These are phyloP conservation scores for Trisateles emortualis DNA, from an alignment of 2,888 invertebrate species.

Conservation along the genomic window DNA sequence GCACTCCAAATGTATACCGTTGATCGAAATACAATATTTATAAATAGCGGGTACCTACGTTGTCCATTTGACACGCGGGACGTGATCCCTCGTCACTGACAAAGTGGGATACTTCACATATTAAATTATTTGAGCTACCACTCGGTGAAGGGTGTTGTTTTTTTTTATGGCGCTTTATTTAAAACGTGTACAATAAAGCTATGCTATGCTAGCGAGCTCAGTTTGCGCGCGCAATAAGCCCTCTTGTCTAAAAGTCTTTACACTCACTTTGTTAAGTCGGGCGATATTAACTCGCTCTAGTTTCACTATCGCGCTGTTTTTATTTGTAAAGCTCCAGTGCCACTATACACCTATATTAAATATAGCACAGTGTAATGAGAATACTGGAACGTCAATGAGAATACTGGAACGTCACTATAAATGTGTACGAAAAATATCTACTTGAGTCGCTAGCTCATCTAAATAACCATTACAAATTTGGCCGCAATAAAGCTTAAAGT, in stretches of 20 bases:
- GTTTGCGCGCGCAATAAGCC: slow-evolving; percentile 7
- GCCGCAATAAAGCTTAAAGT: too few relatives aligned
- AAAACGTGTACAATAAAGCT: slow-evolving; percentile 10
- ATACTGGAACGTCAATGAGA: too few relatives aligned
- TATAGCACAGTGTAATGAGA: too few relatives aligned
- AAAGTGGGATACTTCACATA: not conserved
- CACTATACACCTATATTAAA: too few relatives aligned
- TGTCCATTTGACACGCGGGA: not conserved
- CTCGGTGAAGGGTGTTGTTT: not conserved
- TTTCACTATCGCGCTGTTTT: not conserved
- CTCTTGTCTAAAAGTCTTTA: not conserved
- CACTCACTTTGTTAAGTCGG: not conserved
- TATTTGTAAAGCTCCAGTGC: not conserved
- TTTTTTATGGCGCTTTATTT: not conserved
- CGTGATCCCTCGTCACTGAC: not conserved
- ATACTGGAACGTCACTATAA: too few relatives aligned
- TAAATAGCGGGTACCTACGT: not conserved
- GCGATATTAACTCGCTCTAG: slow-evolving; percentile 1
- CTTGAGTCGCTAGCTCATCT: too few relatives aligned
- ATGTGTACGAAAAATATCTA: too few relatives aligned
- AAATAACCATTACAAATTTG: too few relatives aligned
- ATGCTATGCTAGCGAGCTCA: not conserved
- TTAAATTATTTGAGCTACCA: not conserved
- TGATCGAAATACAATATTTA: not conserved
- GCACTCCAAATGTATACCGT: not conserved